phyloP scores from a whole-genome alignment of 2,888 invertebrate species.

The Caenorhabditis virilis region DNA sequence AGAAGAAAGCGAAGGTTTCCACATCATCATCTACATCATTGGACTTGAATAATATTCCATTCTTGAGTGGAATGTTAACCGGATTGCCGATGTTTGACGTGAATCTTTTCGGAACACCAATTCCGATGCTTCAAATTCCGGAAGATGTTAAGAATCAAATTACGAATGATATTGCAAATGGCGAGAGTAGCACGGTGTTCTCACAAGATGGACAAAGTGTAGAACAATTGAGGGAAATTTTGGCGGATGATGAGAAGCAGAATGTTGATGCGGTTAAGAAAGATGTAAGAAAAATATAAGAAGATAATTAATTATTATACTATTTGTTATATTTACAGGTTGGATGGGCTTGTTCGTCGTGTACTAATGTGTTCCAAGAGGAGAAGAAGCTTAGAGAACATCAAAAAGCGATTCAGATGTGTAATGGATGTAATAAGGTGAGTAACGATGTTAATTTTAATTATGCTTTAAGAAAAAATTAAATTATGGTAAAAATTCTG shows the following conservation, averaged over 20 bases:
- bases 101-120: constrained; percentile 71
- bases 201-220: constrained; percentile 48
- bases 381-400: constrained; percentile 60
- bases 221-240: constrained; percentile 18
- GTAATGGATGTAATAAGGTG: constrained; percentile 7
- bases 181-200: constrained; percentile 32
- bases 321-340: constrained; percentile 52
- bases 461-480: neutral
- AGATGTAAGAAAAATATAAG: constrained; percentile 40
- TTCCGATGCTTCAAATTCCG: constrained; percentile 75
- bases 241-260: constrained; percentile 37
- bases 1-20: constrained; percentile 4
- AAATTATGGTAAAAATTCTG: neutral
- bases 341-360: constrained; percentile 68
- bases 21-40: neutral
- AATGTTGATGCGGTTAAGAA: constrained; percentile 33
- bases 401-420: constrained; percentile 40
- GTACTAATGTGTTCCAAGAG: constrained; percentile 67
- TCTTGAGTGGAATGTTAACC: constrained; percentile 41
- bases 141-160: constrained; percentile 70
- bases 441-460: neutral
- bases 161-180: constrained; percentile 47
- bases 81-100: constrained; percentile 67
- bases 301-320: too few relatives aligned
- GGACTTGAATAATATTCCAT: constrained; percentile 24